Percentiles rank a stretch among this genome's conserved stretches.
Evolutionary conservation across 2,113 vertebrate species (phyloP).

Genomic region (Microtus pennsylvanicus): DNA sequence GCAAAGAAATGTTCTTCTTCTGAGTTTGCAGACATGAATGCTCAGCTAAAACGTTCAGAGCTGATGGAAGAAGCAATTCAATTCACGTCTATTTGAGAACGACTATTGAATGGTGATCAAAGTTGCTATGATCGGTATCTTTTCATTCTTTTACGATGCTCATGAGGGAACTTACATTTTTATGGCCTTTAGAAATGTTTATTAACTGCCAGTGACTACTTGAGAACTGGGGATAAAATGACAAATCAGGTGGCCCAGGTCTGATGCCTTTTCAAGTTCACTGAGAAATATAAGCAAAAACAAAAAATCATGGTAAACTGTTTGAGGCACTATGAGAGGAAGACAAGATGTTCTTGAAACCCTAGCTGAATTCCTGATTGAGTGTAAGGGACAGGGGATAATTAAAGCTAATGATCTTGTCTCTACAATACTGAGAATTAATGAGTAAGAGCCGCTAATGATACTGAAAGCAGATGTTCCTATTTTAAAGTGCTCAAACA

Average conservation of each 20-base stretch:
- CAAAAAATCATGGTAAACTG: not conserved
- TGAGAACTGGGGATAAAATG: conserved; percentile 47
- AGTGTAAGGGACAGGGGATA: not conserved
- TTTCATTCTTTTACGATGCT: conserved; percentile 60
- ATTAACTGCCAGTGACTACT: conserved; percentile 62
- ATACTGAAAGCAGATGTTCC: not conserved
- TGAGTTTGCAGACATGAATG: not conserved
- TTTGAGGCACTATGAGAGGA: not conserved
- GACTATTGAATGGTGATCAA: conserved; percentile 43
- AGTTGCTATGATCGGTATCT: conserved; percentile 7
- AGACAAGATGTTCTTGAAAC: conserved; percentile 30
- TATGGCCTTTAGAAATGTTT: conserved; percentile 51
- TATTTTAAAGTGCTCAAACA: not conserved
- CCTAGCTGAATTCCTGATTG: not conserved
- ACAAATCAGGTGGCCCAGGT: not conserved
- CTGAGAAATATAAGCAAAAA: conserved; percentile 1
- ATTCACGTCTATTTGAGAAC: not conserved
- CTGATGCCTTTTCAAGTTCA: not conserved
- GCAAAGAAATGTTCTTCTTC: conserved; percentile 22
- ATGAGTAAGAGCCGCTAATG: not conserved
- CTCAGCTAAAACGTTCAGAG: not conserved
- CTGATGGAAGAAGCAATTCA: not conserved
- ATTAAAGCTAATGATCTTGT: conserved; percentile 4
- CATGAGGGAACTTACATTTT: conserved; percentile 41
- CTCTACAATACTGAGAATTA: not conserved